Base-by-base conservation (phyloP, 2,113 vertebrate genomes). In the Empidonax traillii region DNA sequence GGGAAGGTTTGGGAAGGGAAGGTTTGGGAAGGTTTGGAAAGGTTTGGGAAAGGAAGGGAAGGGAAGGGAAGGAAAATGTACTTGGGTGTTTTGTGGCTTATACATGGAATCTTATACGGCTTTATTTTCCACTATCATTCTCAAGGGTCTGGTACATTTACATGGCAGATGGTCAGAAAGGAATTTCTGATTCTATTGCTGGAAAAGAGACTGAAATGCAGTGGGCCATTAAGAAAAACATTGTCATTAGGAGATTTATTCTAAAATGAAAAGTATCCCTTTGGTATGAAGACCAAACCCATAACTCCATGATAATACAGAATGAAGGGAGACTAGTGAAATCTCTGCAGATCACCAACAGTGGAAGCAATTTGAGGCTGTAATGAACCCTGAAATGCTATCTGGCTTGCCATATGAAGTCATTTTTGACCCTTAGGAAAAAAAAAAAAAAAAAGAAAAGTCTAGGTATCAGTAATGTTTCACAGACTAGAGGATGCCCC, bases 41-140 rank as follows among this genome's bases (percentile, higher is more conserved):
- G 39, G 39, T 35, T 35, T 10, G 10, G 39, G 10, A 39, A 11
- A 11, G 39, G 35, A 35, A 14, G 8, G 12, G 18, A 28, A 30
- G 13, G 47, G 16, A 2, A 31, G 12, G 14, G 2, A 7, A n/a
- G 15, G 3, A 8, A 31, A 68, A 33, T 31, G 4, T 10, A 24
- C 10, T 39, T 52, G 4, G 3, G 7, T 58, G 44, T 65, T 69
- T 28, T 43, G 3, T 66, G 44, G 14, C 30, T 78, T 67, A 59
- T 4, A 18, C 7, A 25, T n/a, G 3, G 8, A 55, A 43, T 52
- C 3, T 51, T 8, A 3, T 24, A 35, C 27, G 3, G 3, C 13
- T 87, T 72, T 78, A 6, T 49, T 68, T 73, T 62, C n/a, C 18
- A 28, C 55, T 93, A 22, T 39, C 1, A 4, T 90, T 67, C 14